phyloP scores from a whole-genome alignment of 1,140 invertebrate species.

The Eulimnadia texana region DNA sequence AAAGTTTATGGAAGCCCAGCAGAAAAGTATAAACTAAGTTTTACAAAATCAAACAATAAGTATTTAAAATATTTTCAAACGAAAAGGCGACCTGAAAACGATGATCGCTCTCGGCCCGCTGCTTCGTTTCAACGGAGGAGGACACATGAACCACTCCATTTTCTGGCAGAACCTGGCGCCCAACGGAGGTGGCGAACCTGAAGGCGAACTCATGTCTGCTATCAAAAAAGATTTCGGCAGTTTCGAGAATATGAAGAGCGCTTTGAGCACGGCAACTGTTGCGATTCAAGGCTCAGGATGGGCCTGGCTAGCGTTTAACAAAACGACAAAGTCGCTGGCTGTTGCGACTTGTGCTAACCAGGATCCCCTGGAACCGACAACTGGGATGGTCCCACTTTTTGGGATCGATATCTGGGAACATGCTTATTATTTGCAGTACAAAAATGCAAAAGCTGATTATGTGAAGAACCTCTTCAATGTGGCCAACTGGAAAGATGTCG shows the following conservation, averaged over 20 bases:
- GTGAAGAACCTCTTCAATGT: constrained; percentile 96
- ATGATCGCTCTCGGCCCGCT: constrained; percentile 68
- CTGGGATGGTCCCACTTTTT: constrained; percentile 80
- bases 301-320: constrained; percentile 94
- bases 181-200: constrained; percentile 58
- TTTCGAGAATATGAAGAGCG: constrained; percentile 75
- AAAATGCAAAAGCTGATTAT: constrained; percentile 96
- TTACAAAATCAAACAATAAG: too few relatives aligned
- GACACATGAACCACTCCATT: constrained; percentile 96
- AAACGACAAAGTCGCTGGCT: constrained; percentile 55
- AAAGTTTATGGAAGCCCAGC: constrained; percentile 68
- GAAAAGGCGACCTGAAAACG: constrained; percentile 52
- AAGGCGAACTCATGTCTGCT: constrained; percentile 42
- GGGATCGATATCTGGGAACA: constrained; percentile 99
- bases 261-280: constrained; percentile 59
- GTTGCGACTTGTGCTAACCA: constrained; percentile 88
- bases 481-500: constrained; percentile 92
- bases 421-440: constrained; percentile 98
- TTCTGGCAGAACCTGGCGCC: constrained; percentile 94
- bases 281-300: constrained; percentile 96
- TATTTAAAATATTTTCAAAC: too few relatives aligned
- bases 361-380: constrained; percentile 87
- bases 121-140: constrained; percentile 96
- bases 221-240: constrained; percentile 70
- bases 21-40: constrained; percentile 39